These are phyloP conservation scores for Callaeas wilsoni DNA, from an alignment of 2,113 vertebrate genomes.

Conservation along the genomic window DNA sequence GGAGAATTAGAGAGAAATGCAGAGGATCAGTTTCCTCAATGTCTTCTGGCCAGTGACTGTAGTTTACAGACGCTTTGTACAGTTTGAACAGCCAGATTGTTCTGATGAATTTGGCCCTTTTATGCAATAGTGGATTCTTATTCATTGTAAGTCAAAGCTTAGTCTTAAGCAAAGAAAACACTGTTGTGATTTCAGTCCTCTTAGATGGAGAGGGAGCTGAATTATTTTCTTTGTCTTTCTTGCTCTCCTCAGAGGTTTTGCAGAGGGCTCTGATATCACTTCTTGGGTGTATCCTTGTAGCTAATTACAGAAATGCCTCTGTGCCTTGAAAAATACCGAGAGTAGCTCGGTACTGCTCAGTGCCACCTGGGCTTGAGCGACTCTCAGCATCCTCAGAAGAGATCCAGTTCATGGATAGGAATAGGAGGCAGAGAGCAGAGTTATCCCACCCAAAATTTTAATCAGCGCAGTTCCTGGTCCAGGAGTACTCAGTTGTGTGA, in stretches of 20 bases:
- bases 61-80: neutral
- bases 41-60: neutral
- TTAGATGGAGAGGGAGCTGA: neutral
- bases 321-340: neutral
- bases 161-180: neutral
- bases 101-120: neutral
- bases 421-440: neutral
- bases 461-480: neutral
- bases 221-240: neutral
- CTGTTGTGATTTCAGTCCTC: neutral
- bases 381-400: neutral
- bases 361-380: fast-evolving
- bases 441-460: neutral
- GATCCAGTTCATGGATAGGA: neutral
- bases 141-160: neutral
- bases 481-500: neutral
- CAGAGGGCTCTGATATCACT: neutral
- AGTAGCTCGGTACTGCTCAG: neutral
- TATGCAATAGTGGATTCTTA: neutral
- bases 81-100: neutral
- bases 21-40: neutral
- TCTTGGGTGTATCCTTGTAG: neutral
- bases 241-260: neutral
- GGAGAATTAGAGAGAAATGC: neutral
- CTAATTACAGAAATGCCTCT: neutral